phyloP scores from a whole-genome alignment of 2,888 invertebrate genomes.

The Ernsta delagoae region DNA sequence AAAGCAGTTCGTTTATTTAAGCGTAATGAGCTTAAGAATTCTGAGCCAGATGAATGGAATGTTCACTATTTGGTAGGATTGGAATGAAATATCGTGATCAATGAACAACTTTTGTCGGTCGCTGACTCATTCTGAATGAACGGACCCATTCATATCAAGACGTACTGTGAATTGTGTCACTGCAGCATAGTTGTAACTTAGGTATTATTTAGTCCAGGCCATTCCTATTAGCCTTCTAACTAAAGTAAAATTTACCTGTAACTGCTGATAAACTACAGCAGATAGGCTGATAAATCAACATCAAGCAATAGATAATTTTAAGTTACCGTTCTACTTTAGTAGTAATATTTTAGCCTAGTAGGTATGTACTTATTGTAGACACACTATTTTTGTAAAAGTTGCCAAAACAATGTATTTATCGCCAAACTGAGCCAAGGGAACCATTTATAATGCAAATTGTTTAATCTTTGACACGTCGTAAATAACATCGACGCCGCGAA shows the following conservation, averaged over 20 bases:
- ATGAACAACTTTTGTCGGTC: constrained; percentile 14
- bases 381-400: no score
- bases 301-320: no score
- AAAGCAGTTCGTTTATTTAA: constrained; percentile 15
- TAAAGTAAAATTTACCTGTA: no score
- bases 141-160: constrained; percentile 17
- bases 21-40: constrained; percentile 27
- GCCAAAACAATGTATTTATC: neutral
- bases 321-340: no score
- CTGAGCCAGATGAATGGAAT: constrained; percentile 21
- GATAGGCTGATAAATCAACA: no score
- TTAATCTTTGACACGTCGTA: constrained; percentile 31
- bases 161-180: constrained; percentile 4
- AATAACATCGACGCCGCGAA: constrained; percentile 22
- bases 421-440: neutral
- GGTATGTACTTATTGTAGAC: no score
- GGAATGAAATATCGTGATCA: constrained; percentile 31
- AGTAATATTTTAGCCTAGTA: no score
- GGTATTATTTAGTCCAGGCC: constrained; percentile 1
- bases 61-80: constrained; percentile 19
- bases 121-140: constrained; percentile 25
- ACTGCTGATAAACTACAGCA: no score
- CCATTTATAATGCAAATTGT: constrained; percentile 28
- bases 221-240: no score
- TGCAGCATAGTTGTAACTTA: constrained; percentile 5